Percentiles rank a stretch among this genome's conserved stretches.
Evolutionary conservation across 64 coral and sea anemone genomes (phyloP).

Genomic region (Cladopsammia gracilis): DNA sequence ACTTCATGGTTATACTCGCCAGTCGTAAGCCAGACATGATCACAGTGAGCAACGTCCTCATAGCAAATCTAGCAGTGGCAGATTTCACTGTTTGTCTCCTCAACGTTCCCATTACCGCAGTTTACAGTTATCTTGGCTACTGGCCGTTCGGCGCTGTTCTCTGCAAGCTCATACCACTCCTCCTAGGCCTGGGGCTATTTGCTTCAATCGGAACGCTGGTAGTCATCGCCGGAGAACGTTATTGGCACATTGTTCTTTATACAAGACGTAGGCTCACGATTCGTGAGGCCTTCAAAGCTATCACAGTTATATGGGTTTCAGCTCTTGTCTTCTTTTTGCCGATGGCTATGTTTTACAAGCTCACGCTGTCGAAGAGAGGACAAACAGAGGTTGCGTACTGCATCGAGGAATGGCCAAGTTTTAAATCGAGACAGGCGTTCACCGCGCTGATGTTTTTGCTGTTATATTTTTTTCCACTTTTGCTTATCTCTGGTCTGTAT

Average conservation of each 20-base stretch:
- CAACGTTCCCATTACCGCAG: constrained; percentile 58
- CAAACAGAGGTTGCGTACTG: constrained; percentile 43
- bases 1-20: constrained; percentile 61
- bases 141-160: constrained; percentile 66
- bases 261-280: constrained; percentile 46
- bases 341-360: constrained; percentile 62
- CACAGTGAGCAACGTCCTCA: constrained; percentile 59
- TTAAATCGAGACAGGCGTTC: constrained; percentile 46
- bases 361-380: constrained; percentile 1
- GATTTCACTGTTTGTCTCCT: constrained; percentile 55
- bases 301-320: constrained; percentile 63
- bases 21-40: constrained; percentile 53
- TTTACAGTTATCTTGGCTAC: constrained; percentile 38
- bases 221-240: constrained; percentile 82
- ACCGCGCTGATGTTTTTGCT: constrained; percentile 71
- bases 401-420: constrained; percentile 82
- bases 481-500: constrained; percentile 71
- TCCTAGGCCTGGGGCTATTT: constrained; percentile 62
- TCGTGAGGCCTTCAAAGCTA: constrained; percentile 56
- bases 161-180: constrained; percentile 59
- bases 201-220: constrained; percentile 78
- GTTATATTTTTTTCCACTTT: constrained; percentile 70
- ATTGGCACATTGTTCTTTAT: constrained; percentile 84
- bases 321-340: constrained; percentile 71
- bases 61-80: constrained; percentile 59